These are phyloP conservation scores for Spodoptera picta DNA, from an alignment of 2,888 invertebrate genomes.

Conservation along the genomic window DNA sequence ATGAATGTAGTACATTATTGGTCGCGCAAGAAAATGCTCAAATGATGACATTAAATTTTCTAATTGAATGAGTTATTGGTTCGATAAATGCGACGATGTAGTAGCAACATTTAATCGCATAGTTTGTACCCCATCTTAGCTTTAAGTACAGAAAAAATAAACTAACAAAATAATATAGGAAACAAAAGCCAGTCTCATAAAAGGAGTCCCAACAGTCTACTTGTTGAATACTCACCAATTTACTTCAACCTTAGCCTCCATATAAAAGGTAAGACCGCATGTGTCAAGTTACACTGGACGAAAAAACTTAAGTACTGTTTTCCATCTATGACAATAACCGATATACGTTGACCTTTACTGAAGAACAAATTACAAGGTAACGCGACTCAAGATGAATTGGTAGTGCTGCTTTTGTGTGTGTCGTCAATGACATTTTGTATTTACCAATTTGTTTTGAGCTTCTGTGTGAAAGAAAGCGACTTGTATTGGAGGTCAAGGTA, in stretches of 20 bases:
- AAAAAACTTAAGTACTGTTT: conserved; percentile 40
- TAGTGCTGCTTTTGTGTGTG: conserved; percentile 7
- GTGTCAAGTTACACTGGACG: conserved; percentile 43
- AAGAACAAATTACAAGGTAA: conserved; percentile 25
- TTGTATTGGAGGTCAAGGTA: conserved; percentile 23
- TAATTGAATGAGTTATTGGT: background rate
- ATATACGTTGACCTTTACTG: conserved; percentile 33
- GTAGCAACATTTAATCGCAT: background rate
- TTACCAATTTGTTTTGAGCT: conserved; percentile 49
- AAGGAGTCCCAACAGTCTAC: conserved; percentile 42
- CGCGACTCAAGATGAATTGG: conserved; percentile 45
- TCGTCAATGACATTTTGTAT: conserved; percentile 18
- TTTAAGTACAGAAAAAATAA: conserved; percentile 44
- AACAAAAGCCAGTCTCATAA: conserved; percentile 58
- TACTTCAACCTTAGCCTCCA: conserved; percentile 38
- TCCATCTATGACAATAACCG: conserved; percentile 53
- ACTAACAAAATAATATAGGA: conserved; percentile 59
- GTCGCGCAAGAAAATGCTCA: background rate
- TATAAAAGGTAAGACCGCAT: conserved; percentile 25
- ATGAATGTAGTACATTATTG: too few species aligned
- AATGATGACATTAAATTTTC: too few species aligned
- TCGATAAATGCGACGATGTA: background rate
- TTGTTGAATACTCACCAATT: conserved; percentile 50
- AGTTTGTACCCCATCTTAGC: conserved; percentile 11
- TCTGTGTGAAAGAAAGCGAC: conserved; percentile 20